These are phyloP conservation scores for Operophtera brumata DNA, from an alignment of 2,888 invertebrate genomes.

Conservation along the genomic window DNA sequence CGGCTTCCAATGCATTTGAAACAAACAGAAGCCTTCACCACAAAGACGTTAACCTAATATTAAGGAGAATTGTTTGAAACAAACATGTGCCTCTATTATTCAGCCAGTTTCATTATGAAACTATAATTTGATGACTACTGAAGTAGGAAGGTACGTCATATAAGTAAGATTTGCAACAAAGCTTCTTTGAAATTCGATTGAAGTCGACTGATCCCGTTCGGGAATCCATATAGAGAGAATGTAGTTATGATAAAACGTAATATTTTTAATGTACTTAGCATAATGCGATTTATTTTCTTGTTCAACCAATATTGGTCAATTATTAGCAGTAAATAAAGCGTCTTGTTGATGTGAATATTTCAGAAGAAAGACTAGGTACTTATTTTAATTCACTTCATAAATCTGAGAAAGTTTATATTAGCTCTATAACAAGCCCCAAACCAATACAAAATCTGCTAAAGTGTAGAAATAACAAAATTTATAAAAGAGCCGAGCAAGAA, in stretches of 20 bases:
- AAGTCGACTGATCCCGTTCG: not conserved
- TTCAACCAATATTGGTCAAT: no score
- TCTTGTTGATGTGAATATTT: no score
- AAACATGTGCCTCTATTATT: constrained; percentile 14
- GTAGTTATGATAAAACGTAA: not conserved
- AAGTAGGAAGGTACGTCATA: not conserved
- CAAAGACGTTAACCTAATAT: constrained; percentile 17
- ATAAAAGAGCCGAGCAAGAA: no score
- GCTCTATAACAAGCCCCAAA: no score
- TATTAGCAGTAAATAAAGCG: no score
- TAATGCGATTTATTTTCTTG: not conserved
- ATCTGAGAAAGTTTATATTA: no score
- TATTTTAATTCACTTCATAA: no score
- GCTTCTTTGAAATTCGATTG: constrained; percentile 3
- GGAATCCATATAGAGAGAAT: not conserved
- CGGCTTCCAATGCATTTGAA: constrained; percentile 20
- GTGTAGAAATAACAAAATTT: no score
- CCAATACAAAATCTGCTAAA: no score
- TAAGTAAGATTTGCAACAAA: not conserved
- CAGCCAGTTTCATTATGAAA: constrained; percentile 15
- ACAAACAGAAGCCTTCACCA: constrained; percentile 7
- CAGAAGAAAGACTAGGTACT: no score
- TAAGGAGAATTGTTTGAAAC: constrained; percentile 9
- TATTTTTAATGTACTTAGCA: not conserved
- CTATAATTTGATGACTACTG: constrained; percentile 9